These are phyloP conservation scores for Hypotaenidia okinawae DNA, from an alignment of 2,797 vertebrate genomes.

Conservation along the genomic window DNA sequence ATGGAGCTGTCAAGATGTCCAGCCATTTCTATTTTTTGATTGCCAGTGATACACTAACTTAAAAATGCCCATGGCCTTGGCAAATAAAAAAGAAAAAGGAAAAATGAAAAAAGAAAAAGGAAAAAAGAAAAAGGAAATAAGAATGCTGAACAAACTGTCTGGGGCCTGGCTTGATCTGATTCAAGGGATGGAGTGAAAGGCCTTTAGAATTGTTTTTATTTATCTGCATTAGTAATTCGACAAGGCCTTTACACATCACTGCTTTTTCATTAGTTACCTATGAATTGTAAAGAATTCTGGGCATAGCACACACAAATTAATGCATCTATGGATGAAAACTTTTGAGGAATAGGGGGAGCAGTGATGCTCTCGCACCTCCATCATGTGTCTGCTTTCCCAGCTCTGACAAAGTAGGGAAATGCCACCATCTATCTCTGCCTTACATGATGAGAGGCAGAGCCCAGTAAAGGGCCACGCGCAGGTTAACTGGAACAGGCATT, in stretches of 20 bases:
- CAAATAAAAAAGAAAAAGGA: not conserved
- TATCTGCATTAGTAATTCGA: conserved; percentile 2
- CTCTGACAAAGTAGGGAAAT: not conserved
- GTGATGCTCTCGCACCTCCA: not conserved
- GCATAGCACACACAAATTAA: not conserved
- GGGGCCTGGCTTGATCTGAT: not conserved
- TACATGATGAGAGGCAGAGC: not conserved
- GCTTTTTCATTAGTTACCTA: conserved; percentile 19
- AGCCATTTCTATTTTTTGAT: not conserved
- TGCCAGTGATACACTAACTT: not conserved
- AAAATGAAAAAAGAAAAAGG: not conserved
- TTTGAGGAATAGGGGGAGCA: not conserved
- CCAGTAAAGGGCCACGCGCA: not conserved
- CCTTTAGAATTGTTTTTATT: not conserved
- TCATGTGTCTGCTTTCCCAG: not conserved
- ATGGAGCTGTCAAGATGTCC: not conserved
- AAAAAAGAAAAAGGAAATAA: not conserved
- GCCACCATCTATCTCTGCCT: not conserved
- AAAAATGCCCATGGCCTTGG: not conserved
- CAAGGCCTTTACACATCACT: not conserved
- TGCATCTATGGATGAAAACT: not conserved
- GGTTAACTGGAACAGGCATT: not conserved
- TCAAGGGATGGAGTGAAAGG: not conserved
- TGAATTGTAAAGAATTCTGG: conserved; percentile 13
- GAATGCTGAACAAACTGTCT: not conserved